Percentiles rank a stretch among this genome's conserved stretches.
phyloP scores from a whole-genome alignment of 2,113 vertebrate genomes.

The Oreocharis arfaki region DNA sequence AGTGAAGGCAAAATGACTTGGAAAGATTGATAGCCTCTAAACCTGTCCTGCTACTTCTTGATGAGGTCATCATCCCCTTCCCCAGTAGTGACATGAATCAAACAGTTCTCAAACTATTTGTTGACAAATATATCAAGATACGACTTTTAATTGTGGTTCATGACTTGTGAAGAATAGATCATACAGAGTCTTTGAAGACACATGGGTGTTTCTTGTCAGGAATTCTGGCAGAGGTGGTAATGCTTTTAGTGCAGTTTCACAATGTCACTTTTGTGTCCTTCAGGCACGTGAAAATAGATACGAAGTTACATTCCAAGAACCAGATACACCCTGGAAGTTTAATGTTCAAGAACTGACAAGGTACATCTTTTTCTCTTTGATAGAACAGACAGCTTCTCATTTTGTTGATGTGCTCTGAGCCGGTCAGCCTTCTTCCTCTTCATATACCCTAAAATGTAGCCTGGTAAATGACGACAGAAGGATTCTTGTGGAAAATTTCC shows the following conservation, averaged over 20 bases:
- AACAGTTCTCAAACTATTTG: background rate
- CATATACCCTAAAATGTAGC: background rate
- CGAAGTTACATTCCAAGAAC: slow-evolving; percentile 79
- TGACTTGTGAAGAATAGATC: background rate
- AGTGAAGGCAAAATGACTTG: background rate
- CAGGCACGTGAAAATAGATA: slow-evolving; percentile 78
- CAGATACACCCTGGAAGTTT: slow-evolving; percentile 81
- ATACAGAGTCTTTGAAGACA: rapidly evolving
- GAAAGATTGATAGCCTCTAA: background rate
- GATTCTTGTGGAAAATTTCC: background rate
- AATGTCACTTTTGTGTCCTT: slow-evolving; percentile 30
- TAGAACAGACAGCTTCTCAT: background rate
- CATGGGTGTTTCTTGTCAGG: background rate
- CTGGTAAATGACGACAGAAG: background rate
- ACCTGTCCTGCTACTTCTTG: background rate
- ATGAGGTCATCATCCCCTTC: background rate
- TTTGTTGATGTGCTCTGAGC: background rate
- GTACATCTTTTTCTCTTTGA: slow-evolving; percentile 61
- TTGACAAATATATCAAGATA: background rate
- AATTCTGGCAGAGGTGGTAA: background rate
- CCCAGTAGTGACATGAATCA: background rate
- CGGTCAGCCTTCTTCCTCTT: background rate
- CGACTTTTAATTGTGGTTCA: background rate
- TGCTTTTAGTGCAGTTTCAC: background rate
- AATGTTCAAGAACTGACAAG: slow-evolving; percentile 76